phyloP scores from a whole-genome alignment of 2,888 invertebrate species.

The Synanthedon formicaeformis region DNA sequence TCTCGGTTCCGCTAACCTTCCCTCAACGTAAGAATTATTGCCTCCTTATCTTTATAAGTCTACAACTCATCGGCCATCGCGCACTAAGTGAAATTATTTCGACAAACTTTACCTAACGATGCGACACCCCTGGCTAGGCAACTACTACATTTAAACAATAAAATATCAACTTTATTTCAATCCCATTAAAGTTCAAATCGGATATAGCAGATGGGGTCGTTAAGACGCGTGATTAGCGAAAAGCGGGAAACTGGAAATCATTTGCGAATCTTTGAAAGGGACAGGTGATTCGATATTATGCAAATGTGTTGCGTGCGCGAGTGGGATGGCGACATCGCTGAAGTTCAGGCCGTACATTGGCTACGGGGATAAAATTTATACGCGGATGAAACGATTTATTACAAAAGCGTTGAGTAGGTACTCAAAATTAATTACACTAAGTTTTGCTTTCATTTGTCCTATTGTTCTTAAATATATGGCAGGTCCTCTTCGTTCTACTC shows the following conservation, averaged over 20 bases:
- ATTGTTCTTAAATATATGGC: slow-evolving; percentile 6
- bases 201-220: not conserved
- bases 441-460: slow-evolving; percentile 55
- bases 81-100: slow-evolving; percentile 57
- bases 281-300: slow-evolving; percentile 61
- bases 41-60: slow-evolving; percentile 52
- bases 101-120: slow-evolving; percentile 47
- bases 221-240: slow-evolving; percentile 48
- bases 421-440: slow-evolving; percentile 63
- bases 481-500: too few species aligned
- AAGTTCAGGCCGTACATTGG: slow-evolving; percentile 33
- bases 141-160: slow-evolving; percentile 7
- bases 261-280: slow-evolving; percentile 61
- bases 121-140: slow-evolving; percentile 26
- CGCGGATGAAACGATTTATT: slow-evolving; percentile 68
- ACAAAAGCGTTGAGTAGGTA: slow-evolving; percentile 68
- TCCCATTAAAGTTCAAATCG: not conserved
- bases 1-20: slow-evolving; percentile 4
- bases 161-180: slow-evolving; percentile 23
- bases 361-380: slow-evolving; percentile 53
- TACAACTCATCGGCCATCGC: slow-evolving; percentile 48
- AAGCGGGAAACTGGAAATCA: slow-evolving; percentile 66
- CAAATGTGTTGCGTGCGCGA: slow-evolving; percentile 39
- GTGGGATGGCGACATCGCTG: slow-evolving; percentile 33
- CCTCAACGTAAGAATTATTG: slow-evolving; percentile 51